Evolutionary conservation across 1,140 invertebrate genomes (phyloP).

Genomic region (Solenopsis invicta): DNA sequence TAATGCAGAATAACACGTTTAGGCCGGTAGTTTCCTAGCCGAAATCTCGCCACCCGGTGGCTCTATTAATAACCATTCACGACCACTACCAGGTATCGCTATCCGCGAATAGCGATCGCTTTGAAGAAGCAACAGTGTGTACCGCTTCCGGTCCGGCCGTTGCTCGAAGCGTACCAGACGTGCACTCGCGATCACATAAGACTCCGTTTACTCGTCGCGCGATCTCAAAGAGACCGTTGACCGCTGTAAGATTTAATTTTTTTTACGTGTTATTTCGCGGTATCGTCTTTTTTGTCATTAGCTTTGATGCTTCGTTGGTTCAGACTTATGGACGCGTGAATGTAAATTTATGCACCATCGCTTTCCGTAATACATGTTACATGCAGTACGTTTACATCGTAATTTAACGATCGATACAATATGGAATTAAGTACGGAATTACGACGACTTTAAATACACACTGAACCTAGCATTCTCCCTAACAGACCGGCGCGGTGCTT

Average conservation of each 20-base stretch:
- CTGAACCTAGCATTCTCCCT: not conserved
- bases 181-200: not conserved
- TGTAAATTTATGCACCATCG: not conserved
- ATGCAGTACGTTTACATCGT: not conserved
- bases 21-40: constrained; percentile 1
- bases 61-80: constrained; percentile 45
- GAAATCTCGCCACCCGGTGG: constrained; percentile 9
- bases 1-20: constrained; percentile 24
- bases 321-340: too few relatives aligned
- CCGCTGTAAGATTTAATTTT: not conserved
- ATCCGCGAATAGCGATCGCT: constrained; percentile 40
- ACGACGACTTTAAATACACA: not conserved
- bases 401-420: too few relatives aligned
- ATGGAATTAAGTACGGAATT: not conserved
- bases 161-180: constrained; percentile 22
- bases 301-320: too few relatives aligned
- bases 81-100: constrained; percentile 26
- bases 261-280: not conserved
- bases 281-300: too few relatives aligned
- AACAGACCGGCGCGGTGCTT: not conserved
- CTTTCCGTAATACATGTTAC: not conserved
- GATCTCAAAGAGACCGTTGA: constrained; percentile 8
- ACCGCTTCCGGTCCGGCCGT: constrained; percentile 27
- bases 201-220: not conserved
- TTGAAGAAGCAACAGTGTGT: constrained; percentile 38